Conservation (phyloP, 2,888 invertebrate genomes). For the Molorchus minor region DNA sequence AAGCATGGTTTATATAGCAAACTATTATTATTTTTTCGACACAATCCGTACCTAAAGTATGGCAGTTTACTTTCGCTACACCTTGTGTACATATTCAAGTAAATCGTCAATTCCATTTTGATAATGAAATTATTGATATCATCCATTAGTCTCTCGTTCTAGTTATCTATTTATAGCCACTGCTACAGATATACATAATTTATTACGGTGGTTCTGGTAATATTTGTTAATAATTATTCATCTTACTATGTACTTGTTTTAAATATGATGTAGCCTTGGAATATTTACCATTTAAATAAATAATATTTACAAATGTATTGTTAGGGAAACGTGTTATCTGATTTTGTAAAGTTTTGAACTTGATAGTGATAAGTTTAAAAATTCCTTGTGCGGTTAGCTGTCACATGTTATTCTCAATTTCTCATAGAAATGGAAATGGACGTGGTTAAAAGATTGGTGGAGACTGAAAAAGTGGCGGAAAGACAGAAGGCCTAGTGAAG, state of each 20-base stretch:
- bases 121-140: too few relatives aligned
- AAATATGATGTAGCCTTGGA: conserved; percentile 34
- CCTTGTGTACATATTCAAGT: too few relatives aligned
- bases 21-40: too few relatives aligned
- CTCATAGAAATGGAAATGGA: conserved; percentile 65
- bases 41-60: too few relatives aligned
- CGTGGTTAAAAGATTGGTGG: conserved; percentile 85
- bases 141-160: too few relatives aligned
- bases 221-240: conserved; percentile 23
- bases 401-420: conserved; percentile 15
- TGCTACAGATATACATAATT: conserved; percentile 18
- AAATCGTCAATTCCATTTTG: too few relatives aligned
- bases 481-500: conserved; percentile 65
- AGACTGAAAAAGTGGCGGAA: conserved; percentile 75
- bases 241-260: conserved; percentile 5
- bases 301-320: conserved; percentile 32
- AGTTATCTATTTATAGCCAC: conserved; percentile 16
- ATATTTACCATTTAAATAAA: conserved; percentile 32
- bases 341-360: conserved; percentile 15
- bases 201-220: conserved; percentile 19
- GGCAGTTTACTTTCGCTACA: too few relatives aligned
- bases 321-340: conserved; percentile 29
- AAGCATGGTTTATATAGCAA: too few relatives aligned
- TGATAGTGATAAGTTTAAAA: conserved; percentile 24
- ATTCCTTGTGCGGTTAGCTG: conserved; percentile 21